Evolutionary conservation across 2,113 vertebrate genomes (phyloP), one percentile per base, ranked within the genome.

Genomic region (Otis tarda): DNA sequence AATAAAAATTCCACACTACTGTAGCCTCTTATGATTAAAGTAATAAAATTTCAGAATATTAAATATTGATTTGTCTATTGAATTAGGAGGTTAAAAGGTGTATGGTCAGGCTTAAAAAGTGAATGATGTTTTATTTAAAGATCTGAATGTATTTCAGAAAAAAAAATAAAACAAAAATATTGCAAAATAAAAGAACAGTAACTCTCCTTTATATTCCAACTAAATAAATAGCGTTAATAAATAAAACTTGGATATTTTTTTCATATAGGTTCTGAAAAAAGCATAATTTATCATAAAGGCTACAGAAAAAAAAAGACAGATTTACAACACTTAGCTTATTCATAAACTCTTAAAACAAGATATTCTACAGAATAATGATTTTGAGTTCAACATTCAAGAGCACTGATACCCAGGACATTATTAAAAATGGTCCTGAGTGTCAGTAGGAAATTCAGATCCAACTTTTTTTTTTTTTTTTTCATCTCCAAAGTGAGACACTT

Each of bases 351-450:
- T 61, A 47, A 25, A 90, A 19, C 19, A 10, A 59, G 59, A 68
- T 45, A 55, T 39, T 53, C 61, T 55, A 47, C 28, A 75, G 33
- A 47, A 19, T 14, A 47, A 30, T 53, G 7, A 55, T 55, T 76
- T 31, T 76, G 12, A 21, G 5, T 76, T 76, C 25, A 60, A 47
- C 53, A 31, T 75, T 67, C 37, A 81, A 52, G 27, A 45, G 10
- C 10, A 27, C 27, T 33, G 7, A 2, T 35, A 53, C 9, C 22
- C 3, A 50, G 1, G 3, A 1, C 16, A 61, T 69, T 61, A n/a
- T 39, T 76, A 55, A 53, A 47, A 83, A 61, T 39, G 4, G 2
- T 61, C 8, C 4, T 45, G 9, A 60, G 11, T 39, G 12, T 30
- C 28, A 55, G 12, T 10, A 68, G 39, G 4, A 75, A 79, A n/a